Evolutionary conservation across 35 echinoderm and acorn worm species (phyloP).

Genomic region (Anneissia japonica): DNA sequence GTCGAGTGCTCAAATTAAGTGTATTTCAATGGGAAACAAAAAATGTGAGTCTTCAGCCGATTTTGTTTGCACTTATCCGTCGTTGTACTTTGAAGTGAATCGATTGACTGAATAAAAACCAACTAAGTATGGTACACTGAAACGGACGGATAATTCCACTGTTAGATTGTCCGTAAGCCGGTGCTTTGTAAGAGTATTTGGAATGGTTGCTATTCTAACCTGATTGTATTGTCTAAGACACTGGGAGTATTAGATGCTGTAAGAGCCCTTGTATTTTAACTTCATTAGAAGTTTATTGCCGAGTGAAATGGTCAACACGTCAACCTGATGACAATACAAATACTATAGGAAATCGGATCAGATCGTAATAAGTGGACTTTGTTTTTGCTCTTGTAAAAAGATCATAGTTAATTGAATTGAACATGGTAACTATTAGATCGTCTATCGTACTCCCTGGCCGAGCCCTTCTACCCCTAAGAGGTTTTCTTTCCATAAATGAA

Average conservation of each 20-base stretch:
- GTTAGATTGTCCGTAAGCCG: not conserved
- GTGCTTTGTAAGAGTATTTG: not conserved
- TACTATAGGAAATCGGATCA: not conserved
- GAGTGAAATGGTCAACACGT: not conserved
- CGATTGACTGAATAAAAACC: not conserved
- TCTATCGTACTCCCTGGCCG: not conserved
- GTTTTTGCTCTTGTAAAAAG: not conserved
- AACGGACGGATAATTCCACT: not conserved
- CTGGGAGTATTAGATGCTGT: not conserved
- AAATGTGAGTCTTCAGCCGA: not conserved
- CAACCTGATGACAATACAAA: not conserved
- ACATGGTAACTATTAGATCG: not conserved
- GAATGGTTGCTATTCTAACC: not conserved
- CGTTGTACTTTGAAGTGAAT: not conserved
- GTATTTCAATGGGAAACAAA: not conserved
- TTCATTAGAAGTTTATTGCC: not conserved
- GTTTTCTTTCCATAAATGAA: no score
- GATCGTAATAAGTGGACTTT: not conserved
- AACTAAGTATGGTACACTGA: not conserved
- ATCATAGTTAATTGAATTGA: not conserved
- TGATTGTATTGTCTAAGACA: not conserved
- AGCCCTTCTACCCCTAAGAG: not conserved
- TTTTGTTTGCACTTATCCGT: not conserved
- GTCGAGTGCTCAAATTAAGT: not conserved
- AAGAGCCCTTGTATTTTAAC: not conserved